These are phyloP conservation scores for Thalassoma bifasciatum DNA, from an alignment of 2,113 vertebrate species.

Conservation along the genomic window DNA sequence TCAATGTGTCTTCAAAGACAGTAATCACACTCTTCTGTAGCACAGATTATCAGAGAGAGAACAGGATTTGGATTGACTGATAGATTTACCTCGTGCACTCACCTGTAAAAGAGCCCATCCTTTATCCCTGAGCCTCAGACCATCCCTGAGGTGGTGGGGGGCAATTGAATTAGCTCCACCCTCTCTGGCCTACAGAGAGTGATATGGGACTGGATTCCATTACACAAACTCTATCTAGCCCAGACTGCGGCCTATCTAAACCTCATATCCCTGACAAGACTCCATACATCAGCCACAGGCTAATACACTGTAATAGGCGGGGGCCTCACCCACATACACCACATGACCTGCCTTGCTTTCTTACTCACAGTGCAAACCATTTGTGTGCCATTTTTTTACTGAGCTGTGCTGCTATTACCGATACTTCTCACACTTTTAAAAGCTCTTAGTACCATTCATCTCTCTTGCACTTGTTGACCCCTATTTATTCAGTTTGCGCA, in stretches of 20 bases:
- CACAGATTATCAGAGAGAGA: conserved; percentile 69
- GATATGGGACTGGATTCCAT: conserved; percentile 80
- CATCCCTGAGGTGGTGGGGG: conserved; percentile 60
- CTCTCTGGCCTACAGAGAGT: conserved; percentile 55
- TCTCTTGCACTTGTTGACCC: conserved; percentile 29
- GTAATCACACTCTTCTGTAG: conserved; percentile 35
- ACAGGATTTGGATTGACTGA: conserved; percentile 77
- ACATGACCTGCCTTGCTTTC: conserved; percentile 47
- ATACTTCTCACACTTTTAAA: conserved; percentile 11
- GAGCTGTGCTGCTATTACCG: neutral
- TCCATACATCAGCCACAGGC: conserved; percentile 81
- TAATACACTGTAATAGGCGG: conserved; percentile 75
- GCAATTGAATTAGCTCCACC: conserved; percentile 77
- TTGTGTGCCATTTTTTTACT: conserved; percentile 37
- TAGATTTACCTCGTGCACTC: conserved; percentile 67
- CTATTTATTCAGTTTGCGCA: conserved; percentile 27
- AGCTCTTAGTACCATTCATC: neutral
- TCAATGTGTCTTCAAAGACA: conserved; percentile 37
- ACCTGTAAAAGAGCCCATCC: conserved; percentile 71
- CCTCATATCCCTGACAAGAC: conserved; percentile 81
- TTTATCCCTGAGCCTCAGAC: conserved; percentile 63
- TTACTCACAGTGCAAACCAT: conserved; percentile 25
- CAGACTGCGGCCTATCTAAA: conserved; percentile 76
- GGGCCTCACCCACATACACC: conserved; percentile 61
- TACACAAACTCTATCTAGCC: conserved; percentile 79